These are phyloP conservation scores for Chaetophractus vellerosus DNA, from an alignment of 2,797 vertebrate genomes.

Conservation along the genomic window DNA sequence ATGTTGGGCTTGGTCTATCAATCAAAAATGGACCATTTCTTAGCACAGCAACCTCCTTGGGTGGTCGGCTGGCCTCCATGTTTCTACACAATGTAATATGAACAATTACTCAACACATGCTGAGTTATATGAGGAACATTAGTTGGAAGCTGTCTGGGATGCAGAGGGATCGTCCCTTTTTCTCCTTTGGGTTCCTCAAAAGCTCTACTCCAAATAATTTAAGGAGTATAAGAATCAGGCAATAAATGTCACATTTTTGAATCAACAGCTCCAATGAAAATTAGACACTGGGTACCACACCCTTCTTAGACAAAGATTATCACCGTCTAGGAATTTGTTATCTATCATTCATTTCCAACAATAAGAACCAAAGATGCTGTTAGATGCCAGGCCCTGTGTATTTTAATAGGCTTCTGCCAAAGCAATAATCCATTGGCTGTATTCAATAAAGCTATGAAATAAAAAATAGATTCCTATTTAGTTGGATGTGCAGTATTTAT, in stretches of 20 bases:
- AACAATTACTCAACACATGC: constrained; percentile 19
- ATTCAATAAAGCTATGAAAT: constrained; percentile 1
- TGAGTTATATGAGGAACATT: neutral
- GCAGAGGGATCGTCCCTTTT: neutral
- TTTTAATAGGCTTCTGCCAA: neutral
- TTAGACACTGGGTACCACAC: neutral
- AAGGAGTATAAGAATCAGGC: neutral
- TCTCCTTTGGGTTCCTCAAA: neutral
- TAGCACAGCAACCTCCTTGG: constrained; percentile 17
- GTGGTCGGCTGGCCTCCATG: constrained; percentile 14
- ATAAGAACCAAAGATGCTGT: constrained; percentile 1
- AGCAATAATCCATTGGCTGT: neutral
- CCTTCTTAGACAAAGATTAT: neutral
- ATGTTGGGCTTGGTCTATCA: neutral
- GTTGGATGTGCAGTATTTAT: neutral
- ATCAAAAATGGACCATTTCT: constrained; percentile 51
- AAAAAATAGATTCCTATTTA: neutral
- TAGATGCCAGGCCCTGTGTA: neutral
- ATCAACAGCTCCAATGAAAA: neutral
- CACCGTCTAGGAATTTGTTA: neutral
- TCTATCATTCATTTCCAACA: constrained; percentile 2
- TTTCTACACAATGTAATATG: constrained; percentile 40
- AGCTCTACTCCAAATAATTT: constrained; percentile 22
- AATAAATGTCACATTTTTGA: neutral
- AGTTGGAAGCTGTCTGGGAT: constrained; percentile 1